Conservation (phyloP, 2,888 invertebrate species). For the Patella ulyssiponensis region DNA sequence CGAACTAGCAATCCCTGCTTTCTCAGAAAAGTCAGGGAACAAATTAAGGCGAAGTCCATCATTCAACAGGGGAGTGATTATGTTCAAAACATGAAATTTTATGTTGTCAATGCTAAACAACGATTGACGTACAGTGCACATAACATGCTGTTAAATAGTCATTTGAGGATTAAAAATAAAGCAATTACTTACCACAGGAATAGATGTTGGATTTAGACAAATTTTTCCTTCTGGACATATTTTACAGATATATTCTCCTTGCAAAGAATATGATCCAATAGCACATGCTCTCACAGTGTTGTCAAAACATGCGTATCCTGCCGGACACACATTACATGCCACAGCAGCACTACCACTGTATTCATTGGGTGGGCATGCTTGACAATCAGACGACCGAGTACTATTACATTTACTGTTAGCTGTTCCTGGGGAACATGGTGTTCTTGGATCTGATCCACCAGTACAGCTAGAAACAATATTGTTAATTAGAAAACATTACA, state of each 20-base stretch:
- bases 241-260: constrained; percentile 53
- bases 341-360: constrained; percentile 47
- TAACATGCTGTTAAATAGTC: too few species aligned
- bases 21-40: too few species aligned
- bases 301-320: constrained; percentile 55
- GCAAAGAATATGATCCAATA: constrained; percentile 53
- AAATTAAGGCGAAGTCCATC: too few species aligned
- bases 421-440: constrained; percentile 50
- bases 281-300: constrained; percentile 45
- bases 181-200: constrained; percentile 41
- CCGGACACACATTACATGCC: constrained; percentile 59
- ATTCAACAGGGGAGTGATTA: too few species aligned
- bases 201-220: constrained; percentile 46
- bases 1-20: too few species aligned
- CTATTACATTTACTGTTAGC: constrained; percentile 41
- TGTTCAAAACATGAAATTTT: too few species aligned
- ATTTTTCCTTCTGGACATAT: constrained; percentile 59
- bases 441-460: constrained; percentile 35
- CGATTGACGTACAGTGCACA: too few species aligned
- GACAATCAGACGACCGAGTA: constrained; percentile 37
- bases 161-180: too few species aligned
- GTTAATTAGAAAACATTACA: too few species aligned
- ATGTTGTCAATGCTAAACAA: too few species aligned
- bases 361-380: constrained; percentile 42
- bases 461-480: constrained; percentile 46